Conservation (phyloP, 2,888 invertebrate genomes). For the Plebejus melissa region DNA sequence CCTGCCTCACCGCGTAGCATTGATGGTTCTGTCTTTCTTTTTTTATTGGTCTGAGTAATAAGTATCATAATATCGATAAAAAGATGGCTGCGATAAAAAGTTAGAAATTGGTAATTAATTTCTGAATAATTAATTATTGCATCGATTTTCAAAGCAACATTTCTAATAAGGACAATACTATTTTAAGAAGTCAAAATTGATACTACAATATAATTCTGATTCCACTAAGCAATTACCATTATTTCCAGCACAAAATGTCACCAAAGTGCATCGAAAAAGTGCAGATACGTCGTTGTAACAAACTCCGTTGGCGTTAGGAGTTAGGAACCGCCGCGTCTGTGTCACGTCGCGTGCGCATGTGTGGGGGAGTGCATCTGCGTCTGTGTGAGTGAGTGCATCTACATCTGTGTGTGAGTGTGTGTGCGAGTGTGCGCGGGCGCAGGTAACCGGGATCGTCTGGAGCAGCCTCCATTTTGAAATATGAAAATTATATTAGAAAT, state of each 20-base stretch:
- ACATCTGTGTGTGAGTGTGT: slow-evolving; percentile 38
- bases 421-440: slow-evolving; percentile 54
- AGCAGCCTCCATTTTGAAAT: slow-evolving; percentile 53
- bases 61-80: too few species aligned
- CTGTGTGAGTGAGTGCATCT: slow-evolving; percentile 40
- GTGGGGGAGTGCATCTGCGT: slow-evolving; percentile 38
- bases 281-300: slow-evolving; percentile 52
- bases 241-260: slow-evolving; percentile 36
- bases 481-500: slow-evolving; percentile 55
- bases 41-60: too few species aligned
- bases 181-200: too few species aligned
- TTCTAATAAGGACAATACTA: too few species aligned
- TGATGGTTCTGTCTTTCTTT: too few species aligned
- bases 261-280: slow-evolving; percentile 37
- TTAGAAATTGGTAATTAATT: too few species aligned
- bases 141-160: too few species aligned
- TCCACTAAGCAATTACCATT: too few species aligned
- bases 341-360: slow-evolving; percentile 53
- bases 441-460: slow-evolving; percentile 73
- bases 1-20: too few species aligned
- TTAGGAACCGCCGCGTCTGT: slow-evolving; percentile 50
- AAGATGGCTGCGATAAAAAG: too few species aligned
- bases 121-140: too few species aligned
- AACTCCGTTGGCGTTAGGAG: slow-evolving; percentile 54
- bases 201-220: too few species aligned